These are phyloP conservation scores for Lasioglossum morio DNA, from an alignment of 2,888 invertebrate species.

Conservation along the genomic window DNA sequence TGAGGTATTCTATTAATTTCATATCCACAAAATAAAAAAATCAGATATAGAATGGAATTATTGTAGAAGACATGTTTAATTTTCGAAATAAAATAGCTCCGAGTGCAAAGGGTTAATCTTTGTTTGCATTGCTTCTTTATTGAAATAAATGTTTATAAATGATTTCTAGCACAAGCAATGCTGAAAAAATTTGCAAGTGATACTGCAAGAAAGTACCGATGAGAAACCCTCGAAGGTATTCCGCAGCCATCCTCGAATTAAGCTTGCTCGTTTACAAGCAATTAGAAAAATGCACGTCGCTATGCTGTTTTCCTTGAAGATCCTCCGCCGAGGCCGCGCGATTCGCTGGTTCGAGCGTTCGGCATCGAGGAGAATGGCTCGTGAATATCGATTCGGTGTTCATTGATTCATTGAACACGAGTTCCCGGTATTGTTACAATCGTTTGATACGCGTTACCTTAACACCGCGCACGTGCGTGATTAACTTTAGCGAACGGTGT, in stretches of 20 bases:
- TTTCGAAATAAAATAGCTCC: too few species aligned
- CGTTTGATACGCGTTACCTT: slow-evolving; percentile 45
- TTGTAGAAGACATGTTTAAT: too few species aligned
- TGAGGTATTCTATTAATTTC: too few species aligned
- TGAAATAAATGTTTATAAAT: too few species aligned
- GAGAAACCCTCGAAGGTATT: slow-evolving; percentile 1
- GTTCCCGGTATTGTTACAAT: slow-evolving; percentile 53
- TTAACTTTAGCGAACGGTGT: slow-evolving; percentile 31
- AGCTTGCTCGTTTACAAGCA: slow-evolving; percentile 31
- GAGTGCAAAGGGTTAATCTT: too few species aligned
- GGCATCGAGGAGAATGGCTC: slow-evolving; percentile 21
- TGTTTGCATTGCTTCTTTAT: too few species aligned
- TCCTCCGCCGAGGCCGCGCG: slow-evolving; percentile 65
- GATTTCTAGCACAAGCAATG: background rate
- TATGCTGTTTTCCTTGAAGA: slow-evolving; percentile 76
- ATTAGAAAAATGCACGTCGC: slow-evolving; percentile 66
- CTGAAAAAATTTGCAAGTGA: background rate
- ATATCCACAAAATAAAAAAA: too few species aligned
- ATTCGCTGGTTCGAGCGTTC: slow-evolving; percentile 25
- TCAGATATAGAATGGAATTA: too few species aligned
- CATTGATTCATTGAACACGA: slow-evolving; percentile 60
- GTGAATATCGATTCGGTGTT: slow-evolving; percentile 59
- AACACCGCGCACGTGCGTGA: slow-evolving; percentile 17
- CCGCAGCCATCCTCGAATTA: background rate
- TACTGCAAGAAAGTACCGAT: background rate